A percentile compares a stretch with the other conserved stretches of the same genome.
phyloP scores from a whole-genome alignment of 2,888 invertebrate genomes.

The Lamellibrachia columna region DNA sequence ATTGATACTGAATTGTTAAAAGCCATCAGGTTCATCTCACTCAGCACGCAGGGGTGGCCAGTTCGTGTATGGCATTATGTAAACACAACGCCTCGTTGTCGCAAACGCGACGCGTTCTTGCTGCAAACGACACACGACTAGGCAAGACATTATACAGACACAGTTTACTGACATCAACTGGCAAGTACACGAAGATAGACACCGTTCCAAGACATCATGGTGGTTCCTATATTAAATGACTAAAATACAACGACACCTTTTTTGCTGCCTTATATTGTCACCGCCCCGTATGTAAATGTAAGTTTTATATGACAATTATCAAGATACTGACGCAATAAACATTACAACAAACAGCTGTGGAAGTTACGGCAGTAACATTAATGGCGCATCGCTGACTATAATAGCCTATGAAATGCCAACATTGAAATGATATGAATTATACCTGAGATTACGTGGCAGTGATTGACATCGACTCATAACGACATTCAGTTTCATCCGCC shows the following conservation, averaged over 20 bases:
- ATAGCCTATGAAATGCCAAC: background rate
- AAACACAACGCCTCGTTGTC: background rate
- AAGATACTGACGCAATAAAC: background rate
- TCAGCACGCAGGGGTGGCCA: background rate
- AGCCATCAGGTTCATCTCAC: background rate
- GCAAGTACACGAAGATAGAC: slow-evolving; percentile 16
- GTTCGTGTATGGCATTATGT: background rate
- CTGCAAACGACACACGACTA: slow-evolving; percentile 1
- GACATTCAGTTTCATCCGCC: background rate
- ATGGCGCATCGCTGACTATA: background rate
- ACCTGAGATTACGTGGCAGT: background rate
- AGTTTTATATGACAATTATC: background rate
- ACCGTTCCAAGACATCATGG: background rate
- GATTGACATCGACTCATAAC: background rate
- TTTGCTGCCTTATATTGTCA: background rate
- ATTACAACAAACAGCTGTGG: background rate
- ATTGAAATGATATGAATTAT: background rate
- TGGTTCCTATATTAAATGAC: background rate
- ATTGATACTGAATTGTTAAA: slow-evolving; percentile 11
- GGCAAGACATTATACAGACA: background rate
- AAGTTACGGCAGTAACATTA: background rate
- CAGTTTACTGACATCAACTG: slow-evolving; percentile 11
- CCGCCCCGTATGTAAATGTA: slow-evolving; percentile 16
- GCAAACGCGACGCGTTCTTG: background rate
- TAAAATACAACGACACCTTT: background rate